Evolutionary conservation across 1,140 invertebrate species (phyloP), one percentile per base, ranked within the genome.

Genomic region (Cydia strobilella): DNA sequence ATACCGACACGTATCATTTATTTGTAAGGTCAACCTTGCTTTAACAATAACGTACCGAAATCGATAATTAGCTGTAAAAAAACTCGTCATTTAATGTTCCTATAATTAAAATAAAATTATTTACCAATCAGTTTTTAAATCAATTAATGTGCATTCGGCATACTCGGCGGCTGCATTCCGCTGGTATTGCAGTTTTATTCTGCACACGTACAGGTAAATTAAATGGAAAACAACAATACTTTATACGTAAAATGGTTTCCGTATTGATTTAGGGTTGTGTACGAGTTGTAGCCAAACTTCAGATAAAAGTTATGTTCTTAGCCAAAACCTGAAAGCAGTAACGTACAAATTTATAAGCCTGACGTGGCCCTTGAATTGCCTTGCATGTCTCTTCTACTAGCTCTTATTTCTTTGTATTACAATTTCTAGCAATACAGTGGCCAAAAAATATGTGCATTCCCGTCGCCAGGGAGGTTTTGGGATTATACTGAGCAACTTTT

Each of bases 51-150:
- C 27, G 13, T 31, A 31, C 23, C 65, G 65, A 42, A 69, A 69
- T 69, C 65, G 27, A 31, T 69, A 31, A 35, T 35, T 69, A 69
- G 18, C 65, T 35, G 7, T 59, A 59, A 59, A 59, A 59, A 59
- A 59, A 59, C 18, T 59, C 54, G 54, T 59, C 20, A 59, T 59
- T 59, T 59, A 10, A 23, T 59, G 54, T 23, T 9, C 54, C 20
- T 59, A 23, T 59, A 59, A 59, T 59, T 59, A 59, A 59, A 59
- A 59, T 59, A 23, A 59, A 59, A 59, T 23, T 4, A 59, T 59
- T 59, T 59, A 59, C 54, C 54, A 51, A 51, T 51, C 48, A 23
- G 20, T 23, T 59, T 59, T 59, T 54, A 54, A 59, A 59, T 20
- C 54, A 59, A 59, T 59, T 59, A 59, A 59, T n/a, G n/a, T 59